Base-by-base conservation (phyloP, 2,888 invertebrate species). In the Lamellibrachia satsuma region DNA sequence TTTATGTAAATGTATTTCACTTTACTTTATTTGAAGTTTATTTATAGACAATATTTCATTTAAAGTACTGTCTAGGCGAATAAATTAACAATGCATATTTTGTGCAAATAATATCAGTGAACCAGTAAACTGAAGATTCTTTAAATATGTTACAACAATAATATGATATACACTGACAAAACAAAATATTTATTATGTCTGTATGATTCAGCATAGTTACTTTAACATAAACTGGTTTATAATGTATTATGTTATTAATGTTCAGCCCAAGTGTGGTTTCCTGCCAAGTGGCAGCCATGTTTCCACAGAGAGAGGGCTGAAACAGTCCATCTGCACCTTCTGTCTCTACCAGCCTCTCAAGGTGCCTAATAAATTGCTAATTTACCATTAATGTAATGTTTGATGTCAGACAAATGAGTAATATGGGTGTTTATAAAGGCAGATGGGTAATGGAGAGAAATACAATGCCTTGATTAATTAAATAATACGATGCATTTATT, bases 301-400 rank as follows among this genome's bases (percentile, higher is more conserved):
- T 11, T 52, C 90, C 3, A 6, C 75, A 75, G 75, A 75, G 75
- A 91, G 91, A 91, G 93, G 91, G 9, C 91, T 95, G 52, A 95
- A 95, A 91, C 93, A 94, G 15, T 94, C 94, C 92, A 95, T 95
- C 60, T 96, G 96, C 94, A 95, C 95, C 93, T 96, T 95, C 93
- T 96, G 96, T 93, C 95, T 96, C 95, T 95, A 95, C 92, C 95
- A 95, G 93, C 93, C 94, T 92, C 97, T 97, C 94, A 97, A 97
- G 96, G 97, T 97, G 39, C 39, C 39, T 95, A 95, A 93, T 96
- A 95, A 93, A 94, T 95, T 39, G 39, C 39, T 39, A 39, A n/a
- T n/a, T n/a, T n/a, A n/a, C n/a, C n/a, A n/a, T n/a, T n/a, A n/a
- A n/a, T n/a, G n/a, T n/a, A n/a, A n/a, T n/a, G 55, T 55, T 9